Base-by-base conservation (phyloP, 2,888 invertebrate genomes). In the Drosophila infuscata region DNA sequence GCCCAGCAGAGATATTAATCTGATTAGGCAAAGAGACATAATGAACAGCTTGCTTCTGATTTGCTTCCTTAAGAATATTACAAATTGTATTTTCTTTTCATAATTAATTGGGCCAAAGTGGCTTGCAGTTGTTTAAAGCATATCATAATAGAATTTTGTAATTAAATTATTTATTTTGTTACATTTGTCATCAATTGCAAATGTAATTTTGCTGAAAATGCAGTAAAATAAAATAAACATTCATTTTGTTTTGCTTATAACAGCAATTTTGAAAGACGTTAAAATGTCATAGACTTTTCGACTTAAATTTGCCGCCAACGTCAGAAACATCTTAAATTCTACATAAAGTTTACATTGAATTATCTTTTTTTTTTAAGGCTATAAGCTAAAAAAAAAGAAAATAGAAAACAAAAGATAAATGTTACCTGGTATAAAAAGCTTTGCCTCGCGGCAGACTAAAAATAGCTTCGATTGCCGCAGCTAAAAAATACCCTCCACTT, bases 391-490 rank as follows among this genome's bases (percentile, higher is more conserved):
- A 4, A 17, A 20, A 30, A 1, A 52, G 20, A 62, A 59, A 7
- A 17, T 17, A 30, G 0, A 52, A 15, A 41, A 20, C 29, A 17
- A 25, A 33, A 43, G 6, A 29, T n/a, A 54, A 32, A 33, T 11
- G 9, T 36, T 38, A 48, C 30, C 29, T 20, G 5, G 4, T 30
- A 59, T 7, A 51, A 68, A 63, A 66, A 41, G 33, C 30, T 15
- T 43, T 35, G 41, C n/a, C 41, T 48, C 25, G 35, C 49, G 35
- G 30, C 29, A 54, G 60, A 53, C 29, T 57, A 79, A 62, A 56
- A 74, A 70, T 65, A 70, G 58, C 65, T 60, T 61, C 59, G 59
- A 74, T 74, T 63, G 59, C 54, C 52, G 5, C 51, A 59, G 46
- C 38, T 67, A 51, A 20, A 62, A 52, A 53, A 38, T 29, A 5